Evolutionary conservation across 2,113 vertebrate genomes (phyloP), one percentile per base, ranked within the genome.

Genomic region (Lampris incognitus): DNA sequence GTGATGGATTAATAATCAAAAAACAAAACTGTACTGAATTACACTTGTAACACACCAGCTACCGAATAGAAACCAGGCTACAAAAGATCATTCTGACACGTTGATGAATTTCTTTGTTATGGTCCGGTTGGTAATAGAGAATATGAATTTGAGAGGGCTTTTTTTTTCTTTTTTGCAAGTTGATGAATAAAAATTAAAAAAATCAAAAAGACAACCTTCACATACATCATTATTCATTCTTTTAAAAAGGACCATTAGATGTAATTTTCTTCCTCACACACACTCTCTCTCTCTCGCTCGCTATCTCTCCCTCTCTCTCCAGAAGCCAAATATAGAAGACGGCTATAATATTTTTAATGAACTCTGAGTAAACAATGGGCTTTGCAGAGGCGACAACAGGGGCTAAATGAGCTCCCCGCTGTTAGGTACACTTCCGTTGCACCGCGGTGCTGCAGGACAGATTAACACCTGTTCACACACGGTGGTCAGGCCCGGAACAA

Each of bases 281-380:
- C 36, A 24, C 44, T 46, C 7, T 46, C 4, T 46, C 44, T 46
- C 44, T 46, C 44, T 46, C 44, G 4, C 44, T 46, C 44, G 8
- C 36, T 38, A 7, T 55, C 56, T 38, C 10, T 58, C 11, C 39
- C 6, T 58, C 7, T 39, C 57, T 59, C 38, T 3, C 8, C 56
- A 58, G 38, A 51, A 51, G 60, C 67, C 54, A 8, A 61, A 70
- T 73, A 78, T 74, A 81, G 59, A 24, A 79, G 48, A 4, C 49
- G 1, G 62, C 60, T 49, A 40, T 81, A 86, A 81, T 86, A 82
- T 58, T 72, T 71, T 84, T 81, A 52, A 88, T 84, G 84, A 81
- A 74, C 66, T 74, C 76, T 40, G 58, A 59, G 79, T 72, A 78
- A 85, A 85, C 79, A 89, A 59, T 52, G 69, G 44, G 68, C 72